Evolutionary conservation across 2,797 vertebrate species (phyloP).

Genomic region (Coreius guichenoti): DNA sequence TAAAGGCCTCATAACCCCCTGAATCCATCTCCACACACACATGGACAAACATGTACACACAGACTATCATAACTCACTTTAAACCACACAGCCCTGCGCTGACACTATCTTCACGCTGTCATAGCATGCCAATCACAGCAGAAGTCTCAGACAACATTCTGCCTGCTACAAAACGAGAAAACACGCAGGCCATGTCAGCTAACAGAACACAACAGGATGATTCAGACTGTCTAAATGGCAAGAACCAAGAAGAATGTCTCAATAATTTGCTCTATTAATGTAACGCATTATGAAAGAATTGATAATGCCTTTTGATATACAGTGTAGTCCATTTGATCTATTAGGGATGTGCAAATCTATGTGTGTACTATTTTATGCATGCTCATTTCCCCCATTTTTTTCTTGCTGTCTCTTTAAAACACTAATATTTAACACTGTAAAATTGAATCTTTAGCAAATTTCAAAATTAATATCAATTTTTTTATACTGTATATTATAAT

Average conservation of each 20-base stretch:
- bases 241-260: neutral
- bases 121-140: conserved; percentile 67
- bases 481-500: neutral
- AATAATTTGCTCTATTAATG: neutral
- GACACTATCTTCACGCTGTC: conserved; percentile 84
- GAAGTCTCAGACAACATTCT: conserved; percentile 23
- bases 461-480: neutral
- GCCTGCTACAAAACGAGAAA: conserved; percentile 9
- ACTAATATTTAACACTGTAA: neutral
- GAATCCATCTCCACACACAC: conserved; percentile 58
- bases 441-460: neutral
- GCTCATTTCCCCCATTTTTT: neutral
- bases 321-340: neutral
- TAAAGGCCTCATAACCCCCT: conserved; percentile 29
- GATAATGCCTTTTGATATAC: neutral
- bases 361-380: no score
- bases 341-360: neutral
- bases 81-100: conserved; percentile 78
- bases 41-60: conserved; percentile 67
- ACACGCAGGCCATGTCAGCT: conserved; percentile 24
- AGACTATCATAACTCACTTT: conserved; percentile 69
- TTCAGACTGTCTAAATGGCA: neutral
- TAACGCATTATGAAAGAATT: neutral
- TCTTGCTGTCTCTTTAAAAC: neutral
- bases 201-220: conserved; percentile 12